Base-by-base conservation (phyloP, 2,797 vertebrate genomes). In the Acipenser ruthenus region DNA sequence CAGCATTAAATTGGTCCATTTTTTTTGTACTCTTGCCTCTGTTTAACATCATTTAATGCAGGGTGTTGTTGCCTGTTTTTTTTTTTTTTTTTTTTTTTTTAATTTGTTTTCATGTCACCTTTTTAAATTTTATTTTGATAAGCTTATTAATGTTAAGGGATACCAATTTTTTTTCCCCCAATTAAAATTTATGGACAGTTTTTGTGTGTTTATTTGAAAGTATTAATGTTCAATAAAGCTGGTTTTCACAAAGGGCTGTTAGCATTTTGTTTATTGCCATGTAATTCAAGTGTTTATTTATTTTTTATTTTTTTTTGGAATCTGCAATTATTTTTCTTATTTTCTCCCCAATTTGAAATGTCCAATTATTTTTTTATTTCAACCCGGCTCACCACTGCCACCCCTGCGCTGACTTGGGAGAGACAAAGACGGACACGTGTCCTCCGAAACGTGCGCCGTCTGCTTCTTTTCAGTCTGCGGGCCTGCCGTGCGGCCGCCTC, bases 151-250 rank as follows among this genome's bases (percentile, higher is more conserved):
- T 68, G 66, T 64, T 66, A 65, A 66, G 68, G 69, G 68, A 72
- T 72, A 62, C 65, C 65, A 69, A 68, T 66, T 68, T 75, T 69
- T 63, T 60, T 60, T n/a, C n/a, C 23, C 23, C 2, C 4, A 37
- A 3, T 37, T 68, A 68, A 60, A 78, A 79, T 77, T 67, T 80
- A 80, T 80, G 67, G 67, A 69, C 65, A 68, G 61, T 49, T 66
- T 62, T 68, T 67, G 65, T 69, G 56, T 71, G 66, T 71, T 64
- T 71, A 70, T 73, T 73, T 66, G 60, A 78, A 74, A 64, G 77
- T 74, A 78, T 81, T 80, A 77, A 71, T 82, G 75, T 80, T 80
- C 78, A 87, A 83, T 88, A 87, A 88, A 88, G 75, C 63, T 73
- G 66, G 65, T 70, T 75, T 77, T 70, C 68, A 58, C 65, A 66